Base-by-base conservation (phyloP, 2,797 vertebrate genomes). In the Gouania willdenowi region DNA sequence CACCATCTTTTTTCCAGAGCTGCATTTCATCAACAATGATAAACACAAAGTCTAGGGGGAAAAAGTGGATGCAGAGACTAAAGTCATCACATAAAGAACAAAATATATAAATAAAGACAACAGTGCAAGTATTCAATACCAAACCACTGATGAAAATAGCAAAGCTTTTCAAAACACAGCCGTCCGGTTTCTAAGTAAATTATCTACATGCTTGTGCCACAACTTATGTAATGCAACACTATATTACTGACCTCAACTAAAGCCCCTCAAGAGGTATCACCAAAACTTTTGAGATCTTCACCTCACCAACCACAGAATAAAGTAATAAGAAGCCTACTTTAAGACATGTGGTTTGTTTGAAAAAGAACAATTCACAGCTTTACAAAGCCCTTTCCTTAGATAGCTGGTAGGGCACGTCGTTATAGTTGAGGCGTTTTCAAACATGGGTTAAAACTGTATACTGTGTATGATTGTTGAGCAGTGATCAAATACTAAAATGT, bases 331-430 rank as follows among this genome's bases (percentile, higher is more conserved):
- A 84, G 77, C 62, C 71, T 76, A 71, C 64, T 75, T 83, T 87
- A 87, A 87, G 85, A 87, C 85, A 87, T 55, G 66, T 82, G 85
- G 85, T 81, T 75, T 38, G 40, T 79, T 82, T 77, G 74, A 86
- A 82, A 77, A 48, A 48, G 48, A 83, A 81, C 77, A 72, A 72
- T 83, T 86, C 83, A 83, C 85, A 87, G 85, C 85, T 81, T 87
- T 71, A 83, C 82, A 82, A 73, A 83, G 76, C 81, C 83, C 81
- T 83, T 80, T 82, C 71, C 77, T 71, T 33, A 16, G 63, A 51
- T 69, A 79, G 76, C 73, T 73, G 76, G 75, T 68, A 75, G 85
- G 85, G 85, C 77, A 80, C 71, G 68, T 75, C 61, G 67, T 84
- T 80, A 79, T 69, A 80, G 49, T 87, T 84, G 85, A 87, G 85